These are phyloP conservation scores for Monomorium pharaonis DNA, from an alignment of 1,140 invertebrate species.

Conservation along the genomic window DNA sequence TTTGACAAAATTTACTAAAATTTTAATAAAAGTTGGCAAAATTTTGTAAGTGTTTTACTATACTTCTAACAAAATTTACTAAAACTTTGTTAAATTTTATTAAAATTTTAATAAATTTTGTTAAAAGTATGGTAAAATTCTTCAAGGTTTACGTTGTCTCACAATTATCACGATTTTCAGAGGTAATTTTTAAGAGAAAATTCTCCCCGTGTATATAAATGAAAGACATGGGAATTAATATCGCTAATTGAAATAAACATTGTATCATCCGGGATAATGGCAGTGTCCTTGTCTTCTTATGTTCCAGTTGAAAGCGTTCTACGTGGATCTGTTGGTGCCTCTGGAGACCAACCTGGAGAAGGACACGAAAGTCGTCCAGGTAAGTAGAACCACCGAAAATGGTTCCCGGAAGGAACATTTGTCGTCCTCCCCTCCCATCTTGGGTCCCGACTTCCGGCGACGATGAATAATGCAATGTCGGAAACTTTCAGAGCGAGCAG, in stretches of 20 bases:
- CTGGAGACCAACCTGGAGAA: slow-evolving; percentile 97
- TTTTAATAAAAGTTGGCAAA: too few species aligned
- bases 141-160: too few species aligned
- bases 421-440: not conserved
- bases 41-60: too few species aligned
- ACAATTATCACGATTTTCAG: too few species aligned
- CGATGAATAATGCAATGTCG: slow-evolving; percentile 63
- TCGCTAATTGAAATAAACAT: not conserved
- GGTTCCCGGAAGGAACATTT: not conserved
- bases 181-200: too few species aligned
- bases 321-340: slow-evolving; percentile 95
- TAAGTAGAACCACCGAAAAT: slow-evolving; percentile 81
- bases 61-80: too few species aligned
- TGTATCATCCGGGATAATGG: not conserved
- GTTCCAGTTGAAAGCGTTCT: slow-evolving; percentile 95
- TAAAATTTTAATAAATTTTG: too few species aligned
- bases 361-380: slow-evolving; percentile 96
- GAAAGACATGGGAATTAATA: not conserved
- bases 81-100: too few species aligned
- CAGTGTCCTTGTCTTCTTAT: slow-evolving; percentile 24
- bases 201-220: too few species aligned
- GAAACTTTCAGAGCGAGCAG: slow-evolving; percentile 90
- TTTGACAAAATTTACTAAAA: too few species aligned
- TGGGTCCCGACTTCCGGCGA: not conserved
- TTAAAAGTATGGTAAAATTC: too few species aligned